phyloP scores from a whole-genome alignment of 2,797 vertebrate genomes.

The Pyrocephalus nanus region DNA sequence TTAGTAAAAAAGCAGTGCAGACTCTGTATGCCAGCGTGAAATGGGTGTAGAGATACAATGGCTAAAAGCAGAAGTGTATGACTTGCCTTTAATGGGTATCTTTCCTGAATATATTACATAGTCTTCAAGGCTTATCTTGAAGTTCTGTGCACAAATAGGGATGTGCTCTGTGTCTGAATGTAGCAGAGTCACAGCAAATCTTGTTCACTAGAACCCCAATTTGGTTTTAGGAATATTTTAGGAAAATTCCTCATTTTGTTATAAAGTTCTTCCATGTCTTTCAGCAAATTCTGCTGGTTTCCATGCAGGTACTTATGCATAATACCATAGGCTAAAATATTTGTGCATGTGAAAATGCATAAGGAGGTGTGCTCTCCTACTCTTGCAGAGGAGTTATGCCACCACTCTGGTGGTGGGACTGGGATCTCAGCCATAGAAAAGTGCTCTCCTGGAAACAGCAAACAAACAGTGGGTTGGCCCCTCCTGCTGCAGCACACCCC shows the following conservation, averaged over 20 bases:
- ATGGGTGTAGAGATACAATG: background rate
- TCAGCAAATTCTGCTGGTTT: background rate
- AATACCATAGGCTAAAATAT: background rate
- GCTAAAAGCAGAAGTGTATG: background rate
- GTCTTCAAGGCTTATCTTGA: background rate
- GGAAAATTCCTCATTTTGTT: background rate
- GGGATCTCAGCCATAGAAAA: background rate
- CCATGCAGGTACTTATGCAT: background rate
- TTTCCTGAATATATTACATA: background rate
- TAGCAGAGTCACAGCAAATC: background rate
- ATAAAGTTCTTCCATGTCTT: background rate
- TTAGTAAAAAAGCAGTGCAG: background rate
- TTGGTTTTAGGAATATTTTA: background rate
- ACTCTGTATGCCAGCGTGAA: background rate
- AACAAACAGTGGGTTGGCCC: background rate
- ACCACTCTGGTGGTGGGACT: slow-evolving; percentile 16
- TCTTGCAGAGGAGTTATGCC: background rate
- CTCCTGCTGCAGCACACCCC: slow-evolving; percentile 18
- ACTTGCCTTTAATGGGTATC: background rate
- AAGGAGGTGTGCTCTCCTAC: background rate
- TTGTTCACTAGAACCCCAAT: background rate
- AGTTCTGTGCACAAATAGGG: background rate
- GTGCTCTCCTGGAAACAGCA: slow-evolving; percentile 26
- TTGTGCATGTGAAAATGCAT: background rate
- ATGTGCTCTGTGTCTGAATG: background rate